Conservation (phyloP, 2,888 invertebrate species). For the Catonia carolina region DNA sequence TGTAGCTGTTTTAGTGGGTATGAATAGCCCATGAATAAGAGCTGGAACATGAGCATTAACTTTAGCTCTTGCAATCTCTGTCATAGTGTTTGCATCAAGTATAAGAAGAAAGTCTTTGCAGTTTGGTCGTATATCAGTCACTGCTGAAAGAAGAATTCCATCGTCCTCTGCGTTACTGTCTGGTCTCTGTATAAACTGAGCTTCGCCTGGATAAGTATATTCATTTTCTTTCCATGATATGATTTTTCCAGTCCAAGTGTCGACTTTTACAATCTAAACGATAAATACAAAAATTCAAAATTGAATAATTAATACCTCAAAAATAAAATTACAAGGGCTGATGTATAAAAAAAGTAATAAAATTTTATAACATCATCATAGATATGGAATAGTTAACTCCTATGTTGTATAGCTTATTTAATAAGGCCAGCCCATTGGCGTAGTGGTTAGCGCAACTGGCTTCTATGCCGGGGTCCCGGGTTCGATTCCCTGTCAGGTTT, state of each 20-base stretch:
- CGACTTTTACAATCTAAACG: constrained; percentile 30
- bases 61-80: constrained; percentile 27
- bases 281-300: too few relatives aligned
- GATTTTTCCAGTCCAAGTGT: constrained; percentile 24
- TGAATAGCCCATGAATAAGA: constrained; percentile 28
- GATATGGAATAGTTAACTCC: background rate
- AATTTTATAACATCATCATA: too few relatives aligned
- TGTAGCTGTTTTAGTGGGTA: too few relatives aligned
- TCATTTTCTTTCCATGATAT: constrained; percentile 27
- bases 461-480: too few relatives aligned
- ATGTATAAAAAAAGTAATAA: too few relatives aligned
- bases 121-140: constrained; percentile 22
- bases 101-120: constrained; percentile 24
- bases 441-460: too few relatives aligned
- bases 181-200: constrained; percentile 25
- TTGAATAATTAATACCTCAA: too few relatives aligned
- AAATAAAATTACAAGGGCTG: too few relatives aligned
- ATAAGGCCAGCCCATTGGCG: too few relatives aligned
- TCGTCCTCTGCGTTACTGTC: constrained; percentile 26
- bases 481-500: too few relatives aligned
- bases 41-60: constrained; percentile 25
- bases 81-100: constrained; percentile 26
- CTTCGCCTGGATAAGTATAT: constrained; percentile 25
- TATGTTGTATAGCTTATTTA: background rate
- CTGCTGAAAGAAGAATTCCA: constrained; percentile 27